Conservation (phyloP, 2,888 invertebrate species). For the Allophyes oxyacanthae region DNA sequence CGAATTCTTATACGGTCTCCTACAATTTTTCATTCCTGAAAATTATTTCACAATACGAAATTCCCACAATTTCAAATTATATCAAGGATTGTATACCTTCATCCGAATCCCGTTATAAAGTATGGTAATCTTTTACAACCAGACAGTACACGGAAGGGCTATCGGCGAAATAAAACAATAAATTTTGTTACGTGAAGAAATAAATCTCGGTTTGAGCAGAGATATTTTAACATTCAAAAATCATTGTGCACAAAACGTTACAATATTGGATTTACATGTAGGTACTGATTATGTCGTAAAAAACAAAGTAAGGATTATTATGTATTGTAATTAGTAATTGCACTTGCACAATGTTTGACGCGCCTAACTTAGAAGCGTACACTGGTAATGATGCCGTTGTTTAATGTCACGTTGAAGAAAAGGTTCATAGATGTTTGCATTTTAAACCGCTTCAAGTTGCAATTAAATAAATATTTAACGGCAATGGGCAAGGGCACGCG, state of each 20-base stretch:
- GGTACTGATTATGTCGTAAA: conserved; percentile 6
- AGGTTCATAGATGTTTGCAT: conserved; percentile 39
- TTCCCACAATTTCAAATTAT: conserved; percentile 20
- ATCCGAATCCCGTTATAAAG: conserved; percentile 58
- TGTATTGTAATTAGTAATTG: conserved; percentile 25
- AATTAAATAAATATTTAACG: conserved; percentile 63
- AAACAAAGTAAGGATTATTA: conserved; percentile 18
- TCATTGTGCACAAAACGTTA: background rate
- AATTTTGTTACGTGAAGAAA: conserved; percentile 42
- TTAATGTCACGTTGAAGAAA: conserved; percentile 31
- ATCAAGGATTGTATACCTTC: conserved; percentile 7
- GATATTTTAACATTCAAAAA: conserved; percentile 12
- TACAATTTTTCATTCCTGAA: background rate
- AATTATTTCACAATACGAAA: conserved; percentile 24
- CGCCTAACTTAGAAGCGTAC: conserved; percentile 14
- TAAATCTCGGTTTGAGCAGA: conserved; percentile 14
- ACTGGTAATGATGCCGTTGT: conserved; percentile 17
- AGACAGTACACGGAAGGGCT: conserved; percentile 35
- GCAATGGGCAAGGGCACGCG: conserved; percentile 58
- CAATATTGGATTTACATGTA: background rate
- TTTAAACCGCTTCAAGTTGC: conserved; percentile 45
- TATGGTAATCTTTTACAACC: conserved; percentile 59
- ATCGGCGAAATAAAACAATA: conserved; percentile 56
- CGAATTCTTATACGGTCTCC: background rate
- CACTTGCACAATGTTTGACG: conserved; percentile 23